These are phyloP conservation scores for Chrysochloris asiatica DNA, from an alignment of 2,113 vertebrate species.

Conservation along the genomic window DNA sequence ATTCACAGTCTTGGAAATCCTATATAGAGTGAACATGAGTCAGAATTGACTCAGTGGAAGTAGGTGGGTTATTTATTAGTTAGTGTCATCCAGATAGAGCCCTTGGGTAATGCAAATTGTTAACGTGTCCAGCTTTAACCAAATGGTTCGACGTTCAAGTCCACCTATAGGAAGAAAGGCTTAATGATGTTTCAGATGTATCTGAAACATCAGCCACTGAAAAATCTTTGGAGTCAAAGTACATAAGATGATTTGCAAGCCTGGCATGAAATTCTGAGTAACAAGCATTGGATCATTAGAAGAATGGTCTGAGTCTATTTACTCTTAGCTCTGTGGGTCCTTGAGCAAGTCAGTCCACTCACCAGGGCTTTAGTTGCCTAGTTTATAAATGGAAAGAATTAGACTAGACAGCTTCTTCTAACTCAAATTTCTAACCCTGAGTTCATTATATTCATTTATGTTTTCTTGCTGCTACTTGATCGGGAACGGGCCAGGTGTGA, in stretches of 20 bases:
- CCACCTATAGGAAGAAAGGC: not conserved
- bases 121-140: not conserved
- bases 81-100: not conserved
- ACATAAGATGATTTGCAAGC: not conserved
- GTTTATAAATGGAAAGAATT: not conserved
- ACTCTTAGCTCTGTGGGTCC: not conserved
- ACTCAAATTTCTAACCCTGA: not conserved
- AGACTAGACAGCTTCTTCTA: not conserved
- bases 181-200: not conserved
- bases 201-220: not conserved
- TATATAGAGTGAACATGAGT: too few species aligned
- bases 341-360: not conserved
- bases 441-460: constrained; percentile 15
- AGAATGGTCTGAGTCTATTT: not conserved
- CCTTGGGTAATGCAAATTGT: not conserved
- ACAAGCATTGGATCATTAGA: not conserved
- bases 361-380: not conserved
- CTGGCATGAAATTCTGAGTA: rapidly evolving
- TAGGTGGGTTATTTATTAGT: not conserved
- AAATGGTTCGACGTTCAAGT: not conserved
- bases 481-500: constrained; percentile 43
- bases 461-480: constrained; percentile 38
- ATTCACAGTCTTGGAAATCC: too few species aligned
- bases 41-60: too few species aligned
- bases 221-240: not conserved